Evolutionary conservation across 1,140 invertebrate genomes (phyloP), one percentile per base, ranked within the genome.

Genomic region (Caenorhabditis briggsae): DNA sequence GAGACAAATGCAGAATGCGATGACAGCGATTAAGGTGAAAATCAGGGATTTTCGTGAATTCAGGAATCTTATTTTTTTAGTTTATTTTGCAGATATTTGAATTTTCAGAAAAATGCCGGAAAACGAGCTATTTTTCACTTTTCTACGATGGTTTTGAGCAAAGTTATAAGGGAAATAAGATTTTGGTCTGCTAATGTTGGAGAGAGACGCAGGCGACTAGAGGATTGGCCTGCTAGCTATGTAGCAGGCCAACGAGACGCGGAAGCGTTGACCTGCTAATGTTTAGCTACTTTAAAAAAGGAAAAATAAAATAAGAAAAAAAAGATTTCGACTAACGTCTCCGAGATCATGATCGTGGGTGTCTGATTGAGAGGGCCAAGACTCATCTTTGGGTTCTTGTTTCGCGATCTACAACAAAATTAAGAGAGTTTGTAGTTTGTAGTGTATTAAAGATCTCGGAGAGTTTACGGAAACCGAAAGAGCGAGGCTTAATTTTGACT

Each of bases 1-100:
- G 86, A 82, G 88, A n/a, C 88, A 88, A 83, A 87, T 88, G 86
- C 82, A 84, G 58, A 87, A 87, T 65, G 86, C 86, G 8, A 56
- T 87, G 43, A 82, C 20, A 41, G 86, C 86, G 16, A 83, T 84
- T 50, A 87, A 87, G 59, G 85, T 86, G 56, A 82, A 53, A 41
- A 12, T 25, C 11, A 41, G 50, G 6, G 9, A 12, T 14, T 65
- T 65, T 65, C 3, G 23, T 25, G 12, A 65, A 16, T 43, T 65
- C 12, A 7, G n/a, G 23, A 14, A 7, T 43, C 41, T 65, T 65
- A n/a, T n/a, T n/a, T n/a, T n/a, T n/a, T n/a, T n/a, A n/a, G n/a
- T n/a, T n/a, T n/a, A n/a, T n/a, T n/a, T n/a, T n/a, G n/a, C 33
- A 33, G 33, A 1, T 33, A 33, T 33, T 33, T 33, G 33, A 33